Conservation (phyloP, 2,113 vertebrate genomes). For the Pollimyrus isidori region DNA sequence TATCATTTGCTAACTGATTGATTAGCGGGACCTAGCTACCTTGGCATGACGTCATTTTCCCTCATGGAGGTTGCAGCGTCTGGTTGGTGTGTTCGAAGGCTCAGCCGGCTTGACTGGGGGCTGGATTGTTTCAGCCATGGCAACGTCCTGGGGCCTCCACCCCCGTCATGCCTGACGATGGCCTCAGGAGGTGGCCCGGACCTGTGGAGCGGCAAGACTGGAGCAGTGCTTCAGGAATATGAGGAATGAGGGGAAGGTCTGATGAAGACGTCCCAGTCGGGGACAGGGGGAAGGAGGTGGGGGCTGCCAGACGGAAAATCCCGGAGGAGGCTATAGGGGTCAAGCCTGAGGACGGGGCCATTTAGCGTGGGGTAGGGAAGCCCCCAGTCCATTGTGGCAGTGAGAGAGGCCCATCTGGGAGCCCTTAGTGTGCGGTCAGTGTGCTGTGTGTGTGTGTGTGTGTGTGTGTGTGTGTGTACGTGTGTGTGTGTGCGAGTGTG, state of each 20-base stretch:
- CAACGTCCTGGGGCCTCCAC: background rate
- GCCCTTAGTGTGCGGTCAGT: background rate
- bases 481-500: background rate
- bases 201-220: background rate
- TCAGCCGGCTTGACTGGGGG: background rate
- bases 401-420: background rate
- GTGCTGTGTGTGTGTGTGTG: background rate
- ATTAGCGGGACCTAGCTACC: background rate
- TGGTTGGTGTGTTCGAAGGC: background rate
- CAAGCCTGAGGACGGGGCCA: background rate
- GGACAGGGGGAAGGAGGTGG: background rate
- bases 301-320: background rate
- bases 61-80: background rate
- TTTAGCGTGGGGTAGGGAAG: background rate
- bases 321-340: background rate
- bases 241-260: background rate
- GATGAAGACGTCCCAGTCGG: background rate
- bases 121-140: background rate
- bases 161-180: background rate
- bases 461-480: background rate
- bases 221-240: background rate
- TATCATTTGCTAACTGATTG: background rate
- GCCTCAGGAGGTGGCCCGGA: background rate
- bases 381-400: background rate
- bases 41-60: background rate